Base-by-base conservation (phyloP, 1,140 invertebrate species). In the Drosophila erecta region DNA sequence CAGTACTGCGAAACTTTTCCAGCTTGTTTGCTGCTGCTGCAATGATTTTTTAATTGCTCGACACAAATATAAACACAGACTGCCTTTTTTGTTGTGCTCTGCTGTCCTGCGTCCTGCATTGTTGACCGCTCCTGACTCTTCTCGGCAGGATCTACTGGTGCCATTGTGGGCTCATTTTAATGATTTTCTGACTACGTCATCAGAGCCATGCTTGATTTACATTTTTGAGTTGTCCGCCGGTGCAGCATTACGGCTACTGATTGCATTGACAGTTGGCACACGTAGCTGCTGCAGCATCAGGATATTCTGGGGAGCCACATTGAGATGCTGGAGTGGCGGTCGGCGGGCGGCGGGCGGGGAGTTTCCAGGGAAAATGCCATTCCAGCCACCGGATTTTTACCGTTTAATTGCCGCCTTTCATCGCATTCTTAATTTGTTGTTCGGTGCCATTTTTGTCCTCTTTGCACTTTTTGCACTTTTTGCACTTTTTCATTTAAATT, bases 21-120 rank as follows among this genome's bases (percentile, higher is more conserved):
- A 51, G 27, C 7, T 64, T 55, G 58, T 64, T 43, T 72, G 66
- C 69, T 72, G 54, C 44, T 75, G 59, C 60, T 75, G 60, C 73
- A 76, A 76, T 76, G 73, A 76, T 76, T 76, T 76, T 75, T 76
- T 76, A 76, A 76, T 76, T 76, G 73, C 73, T 75, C 46, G 71
- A 54, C 54, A 76, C 71, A 76, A 76, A 76, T 75, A 75, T 66
- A 76, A 76, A 76, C 73, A 76, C 51, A 54, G 71, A 51, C 53
- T 40, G 51, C 66, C 20, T 70, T 69, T 62, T 64, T 62, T 61
- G 24, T 46, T 62, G 40, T 47, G 51, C 64, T 38, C 37, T 38
- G 11, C 35, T 37, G 24, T 53, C n/a, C 41, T 38, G 20, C 17
- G 17, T 60, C 11, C 60, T 4, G 30, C 11, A 27, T 35, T 54